Evolutionary conservation across 2,888 invertebrate genomes (phyloP).

Genomic region (Tiphia femorata): DNA sequence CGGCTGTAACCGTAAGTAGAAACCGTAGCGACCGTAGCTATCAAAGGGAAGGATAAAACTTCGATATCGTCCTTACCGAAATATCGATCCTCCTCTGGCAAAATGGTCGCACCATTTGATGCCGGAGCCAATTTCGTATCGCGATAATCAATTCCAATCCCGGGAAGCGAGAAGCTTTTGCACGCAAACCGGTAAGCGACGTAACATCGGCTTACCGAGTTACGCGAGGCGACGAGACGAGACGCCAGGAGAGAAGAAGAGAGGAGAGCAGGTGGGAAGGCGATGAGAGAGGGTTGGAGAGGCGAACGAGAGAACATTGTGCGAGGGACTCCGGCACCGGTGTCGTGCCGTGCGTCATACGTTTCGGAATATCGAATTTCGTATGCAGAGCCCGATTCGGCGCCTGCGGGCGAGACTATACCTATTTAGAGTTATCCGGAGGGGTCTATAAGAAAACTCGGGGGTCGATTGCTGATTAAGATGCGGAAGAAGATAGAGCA

Average conservation of each 20-base stretch:
- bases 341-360: conserved; percentile 1
- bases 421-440: conserved; percentile 13
- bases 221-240: no score
- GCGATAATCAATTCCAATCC: conserved; percentile 58
- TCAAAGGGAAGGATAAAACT: no score
- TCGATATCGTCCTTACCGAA: no score
- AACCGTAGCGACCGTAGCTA: no score
- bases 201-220: conserved; percentile 50
- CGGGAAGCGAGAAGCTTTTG: conserved; percentile 40
- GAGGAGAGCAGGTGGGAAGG: no score
- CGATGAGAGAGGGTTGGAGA: no score
- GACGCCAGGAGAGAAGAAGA: no score
- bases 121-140: conserved; percentile 34
- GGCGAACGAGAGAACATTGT: no score
- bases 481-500: no score
- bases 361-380: conserved; percentile 34
- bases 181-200: conserved; percentile 45
- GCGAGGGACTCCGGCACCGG: neutral
- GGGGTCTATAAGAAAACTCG: conserved; percentile 14
- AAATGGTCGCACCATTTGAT: no score
- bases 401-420: conserved; percentile 3
- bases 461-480: conserved; percentile 17
- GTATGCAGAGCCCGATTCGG: conserved; percentile 18
- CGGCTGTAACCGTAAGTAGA: no score
- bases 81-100: no score